Percentiles rank a stretch among this genome's conserved stretches.
phyloP scores from a whole-genome alignment of 2,113 vertebrate genomes.

The Hippolais icterina region DNA sequence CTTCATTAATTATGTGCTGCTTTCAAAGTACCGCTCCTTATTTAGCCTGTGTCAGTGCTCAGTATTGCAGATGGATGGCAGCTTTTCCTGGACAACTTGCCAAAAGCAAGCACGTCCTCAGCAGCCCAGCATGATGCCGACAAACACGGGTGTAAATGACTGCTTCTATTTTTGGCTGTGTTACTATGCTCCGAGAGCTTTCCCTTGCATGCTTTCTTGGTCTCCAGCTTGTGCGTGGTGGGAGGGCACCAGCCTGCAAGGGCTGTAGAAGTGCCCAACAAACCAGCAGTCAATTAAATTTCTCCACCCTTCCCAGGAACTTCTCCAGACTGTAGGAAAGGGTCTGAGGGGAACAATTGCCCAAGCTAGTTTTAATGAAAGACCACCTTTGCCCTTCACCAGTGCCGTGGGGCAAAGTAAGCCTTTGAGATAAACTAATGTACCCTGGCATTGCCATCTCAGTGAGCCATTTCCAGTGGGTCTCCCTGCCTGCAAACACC shows the following conservation, averaged over 20 bases:
- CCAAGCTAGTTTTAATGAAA: neutral
- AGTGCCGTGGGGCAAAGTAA: neutral
- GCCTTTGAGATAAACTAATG: slow-evolving; percentile 32
- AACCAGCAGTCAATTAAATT: fast-evolving
- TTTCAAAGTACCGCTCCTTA: neutral
- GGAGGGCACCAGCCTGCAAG: neutral
- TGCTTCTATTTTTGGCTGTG: slow-evolving; percentile 23
- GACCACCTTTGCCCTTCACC: neutral
- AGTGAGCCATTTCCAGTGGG: fast-evolving
- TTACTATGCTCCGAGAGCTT: neutral
- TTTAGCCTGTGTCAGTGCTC: neutral
- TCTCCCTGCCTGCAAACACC: neutral
- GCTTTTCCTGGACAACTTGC: neutral
- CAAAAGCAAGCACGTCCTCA: neutral
- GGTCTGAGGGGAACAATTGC: neutral
- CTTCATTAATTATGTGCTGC: neutral
- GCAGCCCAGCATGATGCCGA: neutral
- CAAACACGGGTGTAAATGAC: neutral
- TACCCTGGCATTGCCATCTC: neutral
- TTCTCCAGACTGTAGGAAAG: neutral
- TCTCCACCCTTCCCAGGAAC: too few species aligned
- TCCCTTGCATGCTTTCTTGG: neutral
- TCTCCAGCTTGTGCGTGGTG: neutral
- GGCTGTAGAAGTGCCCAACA: neutral
- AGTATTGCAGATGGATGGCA: neutral